Base-by-base conservation (phyloP, 2,888 invertebrate species). In the Volucella inanis region DNA sequence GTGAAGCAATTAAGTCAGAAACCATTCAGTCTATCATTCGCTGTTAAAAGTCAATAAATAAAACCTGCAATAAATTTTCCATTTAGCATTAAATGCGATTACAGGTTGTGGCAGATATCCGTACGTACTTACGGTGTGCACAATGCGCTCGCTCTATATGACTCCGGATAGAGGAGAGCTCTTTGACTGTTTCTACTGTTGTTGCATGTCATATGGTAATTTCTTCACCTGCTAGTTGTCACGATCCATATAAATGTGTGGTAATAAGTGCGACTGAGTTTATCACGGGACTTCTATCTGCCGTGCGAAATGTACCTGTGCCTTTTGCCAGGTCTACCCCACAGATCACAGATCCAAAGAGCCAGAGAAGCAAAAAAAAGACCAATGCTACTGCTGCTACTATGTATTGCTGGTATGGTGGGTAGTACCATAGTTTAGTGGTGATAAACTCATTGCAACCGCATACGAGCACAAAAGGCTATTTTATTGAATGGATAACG, bases 41-140 rank as follows among this genome's bases (percentile, higher is more conserved):
- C 86, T 82, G 86, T 86, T 86, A 86, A 86, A 86, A 86, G 86
- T 86, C 86, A 86, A 86, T 86, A 86, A 86, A 86, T 86, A 86
- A 86, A 86, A 82, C 74, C 82, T 39, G 82, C 82, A 86, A 86
- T 86, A 86, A 86, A 86, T 86, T 86, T 86, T 82, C 86, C 82
- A 81, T 86, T 86, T 86, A 86, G 86, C 86, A 78, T 86, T 86
- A 86, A 86, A 86, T 82, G 78, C 82, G 82, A 86, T 82, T 85
- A 81, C 68, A 81, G 81, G 81, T 81, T 77, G 71, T 67, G 31
- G 31, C 31, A 31, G 31, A 31, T 75, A 65, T 65, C 49, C 45
- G 52, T 59, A 47, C 65, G 49, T 55, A 78, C 50, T 49, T 65
- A 41, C 38, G 15, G 61, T 41, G 54, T n/a, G 22, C 57, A 65